A percentile compares a stretch with the other conserved stretches of the same genome.
phyloP scores from a whole-genome alignment of 2,113 vertebrate genomes.

The Eira barbara region DNA sequence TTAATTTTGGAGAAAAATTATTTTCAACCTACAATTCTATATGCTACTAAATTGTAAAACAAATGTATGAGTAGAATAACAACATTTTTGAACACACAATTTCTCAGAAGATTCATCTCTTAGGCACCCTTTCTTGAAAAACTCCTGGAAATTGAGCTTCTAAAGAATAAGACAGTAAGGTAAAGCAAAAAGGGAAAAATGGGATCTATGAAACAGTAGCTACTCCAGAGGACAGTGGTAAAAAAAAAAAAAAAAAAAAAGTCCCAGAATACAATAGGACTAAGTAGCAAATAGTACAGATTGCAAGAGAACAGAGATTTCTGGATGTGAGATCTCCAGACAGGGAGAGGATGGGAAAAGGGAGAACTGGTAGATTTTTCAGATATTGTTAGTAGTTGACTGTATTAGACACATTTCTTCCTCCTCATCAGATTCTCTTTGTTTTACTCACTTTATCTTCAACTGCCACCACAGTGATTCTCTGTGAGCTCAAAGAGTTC shows the following conservation, averaged over 20 bases:
- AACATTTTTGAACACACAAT: neutral
- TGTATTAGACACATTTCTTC: neutral
- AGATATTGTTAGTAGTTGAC: neutral
- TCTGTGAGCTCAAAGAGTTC: neutral
- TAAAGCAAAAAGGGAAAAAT: neutral
- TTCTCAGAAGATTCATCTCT: conserved; percentile 5
- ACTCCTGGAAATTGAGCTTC: neutral
- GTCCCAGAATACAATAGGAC: neutral
- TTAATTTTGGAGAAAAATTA: conserved; percentile 7
- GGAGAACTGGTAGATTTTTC: neutral
- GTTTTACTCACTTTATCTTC: neutral
- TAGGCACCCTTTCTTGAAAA: neutral
- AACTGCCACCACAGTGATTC: neutral
- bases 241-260: neutral
- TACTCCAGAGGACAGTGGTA: neutral
- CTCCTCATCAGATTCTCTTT: neutral
- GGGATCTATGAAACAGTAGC: neutral
- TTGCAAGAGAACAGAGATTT: neutral
- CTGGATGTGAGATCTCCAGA: neutral
- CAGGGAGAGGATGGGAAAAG: neutral
- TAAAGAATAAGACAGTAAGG: neutral
- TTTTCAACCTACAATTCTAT: conserved; percentile 3
- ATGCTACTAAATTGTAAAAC: neutral
- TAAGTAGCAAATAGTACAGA: neutral
- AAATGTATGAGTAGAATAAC: neutral